A percentile compares a stretch with the other conserved stretches of the same genome.
Conservation (phyloP, 2,888 invertebrate genomes). For the Oasisia sp. region DNA sequence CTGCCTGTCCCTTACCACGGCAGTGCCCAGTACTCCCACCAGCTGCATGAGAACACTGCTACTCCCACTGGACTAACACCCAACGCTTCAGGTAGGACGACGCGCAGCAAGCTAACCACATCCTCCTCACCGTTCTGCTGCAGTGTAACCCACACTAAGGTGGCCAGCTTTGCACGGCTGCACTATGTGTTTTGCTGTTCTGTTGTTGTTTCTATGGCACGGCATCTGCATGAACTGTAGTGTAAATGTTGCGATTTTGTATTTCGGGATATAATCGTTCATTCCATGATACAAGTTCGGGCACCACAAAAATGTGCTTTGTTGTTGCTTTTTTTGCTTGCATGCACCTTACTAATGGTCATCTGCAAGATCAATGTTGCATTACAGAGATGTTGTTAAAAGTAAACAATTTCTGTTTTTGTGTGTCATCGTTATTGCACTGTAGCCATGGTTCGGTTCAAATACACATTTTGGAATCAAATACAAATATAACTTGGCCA, state of each 20-base stretch:
- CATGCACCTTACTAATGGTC: too few species aligned
- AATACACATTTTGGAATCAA: too few species aligned
- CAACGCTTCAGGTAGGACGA: conserved; percentile 56
- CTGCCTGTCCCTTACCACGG: conserved; percentile 62
- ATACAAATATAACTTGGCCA: too few species aligned
- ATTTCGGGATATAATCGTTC: neutral
- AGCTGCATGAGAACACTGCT: conserved; percentile 42
- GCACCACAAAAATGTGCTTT: too few species aligned
- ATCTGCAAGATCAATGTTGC: too few species aligned
- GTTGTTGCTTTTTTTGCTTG: too few species aligned
- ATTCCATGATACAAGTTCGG: too few species aligned
- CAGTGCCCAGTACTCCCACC: conserved; percentile 62
- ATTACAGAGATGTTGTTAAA: too few species aligned
- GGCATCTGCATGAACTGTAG: neutral
- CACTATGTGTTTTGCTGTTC: neutral
- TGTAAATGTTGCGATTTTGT: neutral
- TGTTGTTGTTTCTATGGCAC: neutral
- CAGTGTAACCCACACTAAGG: neutral
- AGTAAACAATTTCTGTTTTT: too few species aligned
- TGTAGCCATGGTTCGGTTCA: too few species aligned
- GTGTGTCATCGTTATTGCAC: too few species aligned
- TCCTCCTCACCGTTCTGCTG: neutral
- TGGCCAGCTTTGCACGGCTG: neutral
- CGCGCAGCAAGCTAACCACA: neutral
- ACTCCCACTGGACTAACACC: conserved; percentile 53